Base-by-base conservation (phyloP, 2,113 vertebrate genomes). In the Phrynocephalus versicolor region DNA sequence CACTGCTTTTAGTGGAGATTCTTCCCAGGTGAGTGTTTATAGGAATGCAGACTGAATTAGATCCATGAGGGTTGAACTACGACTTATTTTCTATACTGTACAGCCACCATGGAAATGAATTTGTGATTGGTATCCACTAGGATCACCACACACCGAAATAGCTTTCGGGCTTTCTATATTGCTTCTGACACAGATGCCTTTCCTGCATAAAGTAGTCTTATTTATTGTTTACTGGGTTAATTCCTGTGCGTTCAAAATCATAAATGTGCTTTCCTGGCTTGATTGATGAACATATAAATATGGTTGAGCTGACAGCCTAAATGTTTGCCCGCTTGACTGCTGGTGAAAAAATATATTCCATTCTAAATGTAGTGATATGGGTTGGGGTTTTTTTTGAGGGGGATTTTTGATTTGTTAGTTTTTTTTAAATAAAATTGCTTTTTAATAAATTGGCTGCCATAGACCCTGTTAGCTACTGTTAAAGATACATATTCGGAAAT, bases 361-460 rank as follows among this genome's bases (percentile, higher is more conserved):
- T 57, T 81, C 80, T 81, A 70, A 81, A 70, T 70, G 37, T 69
- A 81, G 65, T 75, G n/a, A 37, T 8, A 23, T 81, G 79, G n/a
- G n/a, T n/a, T n/a, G n/a, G n/a, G n/a, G n/a, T n/a, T n/a, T n/a
- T n/a, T n/a, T n/a, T n/a, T n/a, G n/a, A n/a, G n/a, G n/a, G n/a
- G n/a, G n/a, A n/a, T n/a, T n/a, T n/a, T n/a, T n/a, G n/a, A n/a
- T n/a, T n/a, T n/a, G n/a, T n/a, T n/a, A n/a, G n/a, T n/a, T n/a
- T n/a, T 78, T 51, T 51, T 51, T 23, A 2, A 37, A 37, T 23
- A 35, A 51, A 33, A 70, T 62, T n/a, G 65, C 12, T 37, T 70
- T 3, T 25, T 21, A 70, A 69, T 4, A 21, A 70, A 33, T 81
- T 81, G n/a, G 45, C 65, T 70, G 80, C 30, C 65, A 81, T n/a